A percentile compares a stretch with the other conserved stretches of the same genome.
These are phyloP conservation scores for human (Homo sapiens) DNA, from an alignment of 2,113 vertebrate genomes.

Conservation along the genomic window GRCh38 chr18:45561501-45562000, in stretches of 20 bases:
- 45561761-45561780: neutral
- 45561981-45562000: neutral
- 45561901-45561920: neutral
- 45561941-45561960: neutral
- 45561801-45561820: neutral
- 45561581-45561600: neutral
- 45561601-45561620: neutral
- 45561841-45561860: neutral
- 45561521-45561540: too few relatives aligned
- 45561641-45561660: neutral
- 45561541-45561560: neutral
- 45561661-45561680: neutral
- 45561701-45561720: neutral
- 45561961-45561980: neutral
- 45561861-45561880: neutral
- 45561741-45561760: neutral
- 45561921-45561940: neutral
- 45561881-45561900: neutral
- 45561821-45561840: neutral
- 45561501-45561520: neutral
- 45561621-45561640: constrained; percentile 8
- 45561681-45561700: neutral
- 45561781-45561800: neutral
- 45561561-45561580: neutral
- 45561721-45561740: neutral